Conservation (phyloP, 2,888 invertebrate genomes). For the Tetranychus piercei region DNA sequence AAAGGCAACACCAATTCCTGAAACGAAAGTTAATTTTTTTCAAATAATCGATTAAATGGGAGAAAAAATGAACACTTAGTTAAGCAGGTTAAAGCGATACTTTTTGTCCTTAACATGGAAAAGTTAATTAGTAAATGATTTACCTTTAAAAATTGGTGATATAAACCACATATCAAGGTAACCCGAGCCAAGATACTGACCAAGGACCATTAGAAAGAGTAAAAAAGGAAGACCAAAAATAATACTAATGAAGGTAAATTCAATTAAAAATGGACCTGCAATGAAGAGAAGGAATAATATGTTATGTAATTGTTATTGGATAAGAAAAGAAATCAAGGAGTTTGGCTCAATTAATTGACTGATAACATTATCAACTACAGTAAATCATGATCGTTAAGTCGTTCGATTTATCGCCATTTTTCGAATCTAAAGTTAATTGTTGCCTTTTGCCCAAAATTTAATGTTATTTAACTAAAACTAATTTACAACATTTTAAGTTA, state of each 20-base stretch:
- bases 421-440: background rate
- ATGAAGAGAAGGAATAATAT: slow-evolving; percentile 25
- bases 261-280: slow-evolving; percentile 63
- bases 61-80: no score
- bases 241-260: slow-evolving; percentile 63
- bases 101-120: background rate
- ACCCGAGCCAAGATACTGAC: slow-evolving; percentile 62
- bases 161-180: slow-evolving; percentile 83
- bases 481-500: no score
- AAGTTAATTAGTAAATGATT: background rate
- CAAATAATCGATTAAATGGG: no score
- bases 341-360: background rate
- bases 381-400: background rate
- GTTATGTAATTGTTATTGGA: background rate
- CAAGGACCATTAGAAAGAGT: slow-evolving; percentile 63
- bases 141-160: slow-evolving; percentile 61
- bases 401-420: background rate
- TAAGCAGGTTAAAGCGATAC: no score
- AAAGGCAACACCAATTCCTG: slow-evolving; percentile 63
- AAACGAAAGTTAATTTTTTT: background rate
- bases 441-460: no score
- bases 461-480: no score
- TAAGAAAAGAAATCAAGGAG: background rate
- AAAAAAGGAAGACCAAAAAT: slow-evolving; percentile 64
- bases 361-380: background rate